Evolutionary conservation across 53 echinoderm and acorn worm species (phyloP).

Genomic region (Crossaster papposus): DNA sequence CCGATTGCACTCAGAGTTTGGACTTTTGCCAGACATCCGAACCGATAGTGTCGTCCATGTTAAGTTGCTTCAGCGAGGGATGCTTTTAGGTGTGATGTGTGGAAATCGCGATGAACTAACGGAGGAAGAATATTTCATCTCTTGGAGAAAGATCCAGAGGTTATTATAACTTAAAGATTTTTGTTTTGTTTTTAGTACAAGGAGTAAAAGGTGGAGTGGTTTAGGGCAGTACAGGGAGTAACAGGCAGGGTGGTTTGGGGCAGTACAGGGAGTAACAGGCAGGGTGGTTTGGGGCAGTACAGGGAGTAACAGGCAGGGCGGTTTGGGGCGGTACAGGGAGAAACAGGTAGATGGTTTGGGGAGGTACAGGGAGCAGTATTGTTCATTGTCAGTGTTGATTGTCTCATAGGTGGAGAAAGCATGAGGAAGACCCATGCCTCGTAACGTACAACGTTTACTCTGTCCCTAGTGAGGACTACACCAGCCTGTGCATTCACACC

Average conservation of each 20-base stretch:
- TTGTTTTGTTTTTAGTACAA: too few species aligned
- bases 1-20: slow-evolving; percentile 66
- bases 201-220: too few species aligned
- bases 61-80: slow-evolving; percentile 9
- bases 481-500: slow-evolving; percentile 69
- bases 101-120: slow-evolving; percentile 42
- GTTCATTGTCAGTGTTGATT: too few species aligned
- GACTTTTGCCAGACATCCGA: slow-evolving; percentile 23
- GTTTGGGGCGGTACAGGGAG: too few species aligned
- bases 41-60: background rate
- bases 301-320: too few species aligned
- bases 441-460: slow-evolving; percentile 87
- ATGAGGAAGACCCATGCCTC: slow-evolving; percentile 64
- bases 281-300: too few species aligned
- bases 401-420: slow-evolving; percentile 72
- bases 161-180: background rate
- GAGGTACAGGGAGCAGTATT: too few species aligned
- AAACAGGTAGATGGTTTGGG: too few species aligned
- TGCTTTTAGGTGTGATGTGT: slow-evolving; percentile 4
- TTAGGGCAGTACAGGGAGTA: too few species aligned
- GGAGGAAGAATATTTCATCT: slow-evolving; percentile 77
- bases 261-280: too few species aligned
- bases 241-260: too few species aligned
- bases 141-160: slow-evolving; percentile 94
- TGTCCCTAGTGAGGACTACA: slow-evolving; percentile 64